A percentile compares a stretch with the other conserved stretches of the same genome.
These are phyloP conservation scores for Chamaea fasciata DNA, from an alignment of 2,113 vertebrate species.

Conservation along the genomic window DNA sequence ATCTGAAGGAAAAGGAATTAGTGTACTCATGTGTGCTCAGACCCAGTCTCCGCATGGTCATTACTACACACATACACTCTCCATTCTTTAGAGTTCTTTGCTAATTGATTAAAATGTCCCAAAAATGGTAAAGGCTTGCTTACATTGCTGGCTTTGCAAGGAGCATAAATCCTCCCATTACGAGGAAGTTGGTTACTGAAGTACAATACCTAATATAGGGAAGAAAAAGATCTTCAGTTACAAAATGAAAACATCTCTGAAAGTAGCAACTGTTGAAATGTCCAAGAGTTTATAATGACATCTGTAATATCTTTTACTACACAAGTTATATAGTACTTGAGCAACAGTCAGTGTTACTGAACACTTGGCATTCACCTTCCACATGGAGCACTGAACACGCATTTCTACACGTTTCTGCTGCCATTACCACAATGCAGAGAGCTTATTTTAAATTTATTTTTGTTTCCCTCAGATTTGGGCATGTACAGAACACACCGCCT, in stretches of 20 bases:
- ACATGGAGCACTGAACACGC: neutral
- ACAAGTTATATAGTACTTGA: neutral
- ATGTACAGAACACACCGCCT: neutral
- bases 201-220: slow-evolving; percentile 79
- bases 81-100: neutral
- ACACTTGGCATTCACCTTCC: neutral
- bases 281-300: neutral
- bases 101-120: neutral
- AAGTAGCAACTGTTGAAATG: neutral
- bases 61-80: neutral
- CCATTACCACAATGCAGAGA: neutral
- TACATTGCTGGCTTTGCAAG: slow-evolving; percentile 91
- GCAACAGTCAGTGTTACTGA: neutral
- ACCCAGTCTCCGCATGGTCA: neutral
- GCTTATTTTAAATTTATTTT: neutral
- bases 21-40: neutral
- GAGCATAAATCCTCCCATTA: slow-evolving; percentile 90
- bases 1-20: neutral
- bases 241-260: neutral
- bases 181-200: slow-evolving; percentile 84
- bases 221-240: slow-evolving; percentile 1
- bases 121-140: slow-evolving; percentile 59
- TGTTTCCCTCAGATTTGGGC: neutral
- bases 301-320: neutral
- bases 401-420: neutral